Percentiles rank a stretch among this genome's conserved stretches.
phyloP scores from a whole-genome alignment of 2,797 vertebrate genomes.

The Poeciliopsis gracilis region DNA sequence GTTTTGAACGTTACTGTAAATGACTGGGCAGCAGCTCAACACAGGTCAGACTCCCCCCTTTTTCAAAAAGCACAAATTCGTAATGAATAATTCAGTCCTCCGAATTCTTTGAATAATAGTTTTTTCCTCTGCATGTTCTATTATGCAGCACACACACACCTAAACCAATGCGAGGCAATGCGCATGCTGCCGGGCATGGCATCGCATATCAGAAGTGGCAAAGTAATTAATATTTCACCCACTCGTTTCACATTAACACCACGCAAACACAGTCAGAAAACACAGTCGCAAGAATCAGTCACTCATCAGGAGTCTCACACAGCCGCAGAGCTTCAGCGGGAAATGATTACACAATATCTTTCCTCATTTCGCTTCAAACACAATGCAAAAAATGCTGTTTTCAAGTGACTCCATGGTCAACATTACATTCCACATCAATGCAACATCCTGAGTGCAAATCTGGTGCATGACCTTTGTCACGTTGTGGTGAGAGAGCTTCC shows the following conservation, averaged over 20 bases:
- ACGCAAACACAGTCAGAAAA: constrained; percentile 36
- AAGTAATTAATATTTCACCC: constrained; percentile 57
- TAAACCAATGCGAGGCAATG: constrained; percentile 31
- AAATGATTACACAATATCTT: constrained; percentile 24
- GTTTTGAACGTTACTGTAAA: constrained; percentile 2
- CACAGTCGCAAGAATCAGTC: constrained; percentile 36
- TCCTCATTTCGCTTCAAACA: constrained; percentile 18
- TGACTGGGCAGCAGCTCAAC: constrained; percentile 6
- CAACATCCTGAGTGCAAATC: constrained; percentile 45
- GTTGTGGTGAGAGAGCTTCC: constrained; percentile 15
- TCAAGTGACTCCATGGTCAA: neutral
- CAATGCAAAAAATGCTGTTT: constrained; percentile 11
- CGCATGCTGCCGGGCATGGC: constrained; percentile 28
- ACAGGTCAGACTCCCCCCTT: neutral
- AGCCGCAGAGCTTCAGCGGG: constrained; percentile 7
- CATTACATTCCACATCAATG: neutral
- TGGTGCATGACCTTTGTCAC: constrained; percentile 35
- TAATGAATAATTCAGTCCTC: constrained; percentile 12
- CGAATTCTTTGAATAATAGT: constrained; percentile 23
- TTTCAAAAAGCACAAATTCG: neutral
- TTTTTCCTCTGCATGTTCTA: constrained; percentile 21
- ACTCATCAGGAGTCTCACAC: constrained; percentile 16
- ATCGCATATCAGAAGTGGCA: constrained; percentile 40
- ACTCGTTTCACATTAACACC: constrained; percentile 26
- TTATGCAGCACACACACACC: constrained; percentile 16